Evolutionary conservation across 2,113 vertebrate genomes (phyloP).

Genomic region (Clinocottus analis): DNA sequence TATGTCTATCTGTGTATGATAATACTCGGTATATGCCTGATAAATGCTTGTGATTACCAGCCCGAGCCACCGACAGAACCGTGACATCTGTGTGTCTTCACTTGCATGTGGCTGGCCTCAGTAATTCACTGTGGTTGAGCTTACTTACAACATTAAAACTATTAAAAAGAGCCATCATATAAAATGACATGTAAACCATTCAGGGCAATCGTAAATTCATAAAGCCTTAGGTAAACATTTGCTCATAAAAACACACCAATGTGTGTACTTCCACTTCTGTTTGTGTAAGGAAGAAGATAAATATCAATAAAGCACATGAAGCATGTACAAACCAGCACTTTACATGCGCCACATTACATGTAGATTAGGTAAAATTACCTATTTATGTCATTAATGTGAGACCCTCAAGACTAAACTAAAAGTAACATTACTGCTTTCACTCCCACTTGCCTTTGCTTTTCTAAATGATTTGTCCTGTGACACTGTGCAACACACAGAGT

Average conservation of each 20-base stretch:
- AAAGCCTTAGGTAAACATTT: too few relatives aligned
- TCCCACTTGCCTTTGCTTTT: too few relatives aligned
- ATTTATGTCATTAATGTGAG: too few relatives aligned
- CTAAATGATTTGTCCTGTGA: not conserved
- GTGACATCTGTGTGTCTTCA: not conserved
- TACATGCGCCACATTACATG: too few relatives aligned
- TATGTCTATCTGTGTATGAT: not conserved
- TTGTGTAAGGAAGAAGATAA: not conserved
- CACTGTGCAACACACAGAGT: not conserved
- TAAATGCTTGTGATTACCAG: not conserved
- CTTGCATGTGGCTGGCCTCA: not conserved
- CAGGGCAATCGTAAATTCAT: too few relatives aligned
- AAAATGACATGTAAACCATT: too few relatives aligned
- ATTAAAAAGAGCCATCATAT: too few relatives aligned
- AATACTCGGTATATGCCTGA: not conserved
- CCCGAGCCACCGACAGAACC: not conserved
- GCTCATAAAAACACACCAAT: too few relatives aligned
- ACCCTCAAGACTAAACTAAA: too few relatives aligned
- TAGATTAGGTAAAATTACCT: not conserved
- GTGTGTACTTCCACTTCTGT: too few relatives aligned
- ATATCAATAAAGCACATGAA: not conserved
- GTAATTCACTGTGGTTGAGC: not conserved
- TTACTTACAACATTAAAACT: not conserved
- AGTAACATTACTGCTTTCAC: too few relatives aligned
- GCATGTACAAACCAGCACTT: too few relatives aligned